Percentiles rank a stretch among this genome's conserved stretches.
phyloP scores from a whole-genome alignment of 1,140 invertebrate genomes.

The Atta texana region DNA sequence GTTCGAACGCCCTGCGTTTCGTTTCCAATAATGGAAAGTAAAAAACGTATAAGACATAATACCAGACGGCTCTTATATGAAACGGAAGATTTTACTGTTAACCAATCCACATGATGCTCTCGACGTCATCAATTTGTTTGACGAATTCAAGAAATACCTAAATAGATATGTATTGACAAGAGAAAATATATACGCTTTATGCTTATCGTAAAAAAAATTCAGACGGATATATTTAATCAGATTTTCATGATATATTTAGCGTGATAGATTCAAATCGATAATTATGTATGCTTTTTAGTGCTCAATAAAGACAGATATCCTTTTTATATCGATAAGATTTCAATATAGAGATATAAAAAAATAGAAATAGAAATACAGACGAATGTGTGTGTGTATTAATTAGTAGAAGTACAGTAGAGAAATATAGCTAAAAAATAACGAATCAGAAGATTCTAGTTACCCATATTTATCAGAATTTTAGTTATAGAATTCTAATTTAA shows the following conservation, averaged over 20 bases:
- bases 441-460: no score
- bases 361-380: background rate
- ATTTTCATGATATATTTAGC: conserved; percentile 22
- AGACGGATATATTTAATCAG: conserved; percentile 2
- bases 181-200: conserved; percentile 5
- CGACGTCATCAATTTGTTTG: background rate
- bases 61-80: background rate
- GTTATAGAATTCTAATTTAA: no score
- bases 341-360: background rate
- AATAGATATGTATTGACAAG: background rate
- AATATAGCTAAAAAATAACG: no score
- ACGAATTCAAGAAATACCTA: conserved; percentile 20
- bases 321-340: background rate
- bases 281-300: background rate
- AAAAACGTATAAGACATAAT: background rate
- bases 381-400: background rate
- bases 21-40: conserved; percentile 3
- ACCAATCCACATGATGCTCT: background rate
- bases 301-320: background rate
- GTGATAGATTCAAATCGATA: background rate
- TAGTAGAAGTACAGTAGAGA: background rate
- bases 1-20: background rate
- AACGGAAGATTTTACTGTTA: background rate
- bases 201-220: conserved; percentile 25
- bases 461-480: no score